These are phyloP conservation scores for Phataginus tetradactyla DNA, from an alignment of 2,797 vertebrate genomes.

Conservation along the genomic window DNA sequence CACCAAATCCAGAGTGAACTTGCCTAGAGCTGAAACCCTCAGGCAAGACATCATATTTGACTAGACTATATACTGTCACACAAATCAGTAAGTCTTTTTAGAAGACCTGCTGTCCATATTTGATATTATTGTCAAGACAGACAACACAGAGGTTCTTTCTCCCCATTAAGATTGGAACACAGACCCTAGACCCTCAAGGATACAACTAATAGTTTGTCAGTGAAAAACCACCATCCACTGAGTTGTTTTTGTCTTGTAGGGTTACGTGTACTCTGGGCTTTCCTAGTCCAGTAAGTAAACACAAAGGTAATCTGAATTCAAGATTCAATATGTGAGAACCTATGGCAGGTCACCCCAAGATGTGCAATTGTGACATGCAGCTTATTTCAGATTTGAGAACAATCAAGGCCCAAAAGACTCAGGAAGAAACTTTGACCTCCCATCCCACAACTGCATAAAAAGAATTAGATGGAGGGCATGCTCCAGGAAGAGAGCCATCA, in stretches of 20 bases:
- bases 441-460: no score
- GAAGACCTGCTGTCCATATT: constrained; percentile 24
- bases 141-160: constrained; percentile 37
- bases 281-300: constrained; percentile 63
- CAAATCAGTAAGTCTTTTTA: constrained; percentile 33
- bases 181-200: constrained; percentile 42
- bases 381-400: no score
- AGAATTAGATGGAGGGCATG: no score
- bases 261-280: constrained; percentile 52
- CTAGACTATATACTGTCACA: not conserved
- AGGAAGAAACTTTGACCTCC: no score
- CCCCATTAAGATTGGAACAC: constrained; percentile 38
- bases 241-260: constrained; percentile 10
- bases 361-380: no score
- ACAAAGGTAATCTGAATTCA: constrained; percentile 57
- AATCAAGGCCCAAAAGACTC: no score
- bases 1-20: no score
- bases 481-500: no score
- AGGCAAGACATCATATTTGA: not conserved
- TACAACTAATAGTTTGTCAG: constrained; percentile 59
- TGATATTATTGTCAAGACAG: constrained; percentile 49
- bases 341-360: no score
- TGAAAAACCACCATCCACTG: constrained; percentile 76
- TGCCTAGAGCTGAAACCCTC: no score
- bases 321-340: not conserved